These are phyloP conservation scores for Nephrotoma appendiculata DNA, from an alignment of 2,888 invertebrate genomes.

Conservation along the genomic window DNA sequence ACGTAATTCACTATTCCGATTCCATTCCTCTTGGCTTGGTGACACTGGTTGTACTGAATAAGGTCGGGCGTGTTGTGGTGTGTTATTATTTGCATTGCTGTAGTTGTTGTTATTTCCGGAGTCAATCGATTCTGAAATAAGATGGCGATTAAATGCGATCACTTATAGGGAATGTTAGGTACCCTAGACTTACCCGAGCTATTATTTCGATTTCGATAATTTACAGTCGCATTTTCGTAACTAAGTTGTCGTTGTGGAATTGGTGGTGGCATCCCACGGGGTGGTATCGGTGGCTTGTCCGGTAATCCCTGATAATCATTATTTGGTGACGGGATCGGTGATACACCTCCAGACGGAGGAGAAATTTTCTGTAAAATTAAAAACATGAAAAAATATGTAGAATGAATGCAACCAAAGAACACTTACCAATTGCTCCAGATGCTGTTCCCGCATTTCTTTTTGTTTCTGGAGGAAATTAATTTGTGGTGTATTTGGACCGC, in stretches of 20 bases:
- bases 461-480: conserved; percentile 38
- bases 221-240: conserved; percentile 25
- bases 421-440: conserved; percentile 27
- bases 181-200: conserved; percentile 21
- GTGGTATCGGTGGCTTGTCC: conserved; percentile 43
- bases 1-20: conserved; percentile 25
- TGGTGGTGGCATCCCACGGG: conserved; percentile 42
- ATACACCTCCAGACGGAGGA: conserved; percentile 15
- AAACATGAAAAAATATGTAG: neutral
- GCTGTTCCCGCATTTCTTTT: conserved; percentile 27
- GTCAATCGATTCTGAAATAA: conserved; percentile 21
- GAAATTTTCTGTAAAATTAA: conserved; percentile 8
- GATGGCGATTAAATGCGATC: neutral
- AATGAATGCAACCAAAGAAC: neutral
- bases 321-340: neutral
- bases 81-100: neutral
- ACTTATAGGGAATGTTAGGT: neutral
- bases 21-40: conserved; percentile 21
- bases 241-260: conserved; percentile 34
- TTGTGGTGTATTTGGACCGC: conserved; percentile 34
- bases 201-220: conserved; percentile 22
- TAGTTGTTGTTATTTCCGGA: conserved; percentile 7
- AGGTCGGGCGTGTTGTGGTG: conserved; percentile 14
- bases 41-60: conserved; percentile 17
- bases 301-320: conserved; percentile 17